phyloP scores from a whole-genome alignment of 2,113 vertebrate species.

The Pseudorhombus dupliciocellatus region DNA sequence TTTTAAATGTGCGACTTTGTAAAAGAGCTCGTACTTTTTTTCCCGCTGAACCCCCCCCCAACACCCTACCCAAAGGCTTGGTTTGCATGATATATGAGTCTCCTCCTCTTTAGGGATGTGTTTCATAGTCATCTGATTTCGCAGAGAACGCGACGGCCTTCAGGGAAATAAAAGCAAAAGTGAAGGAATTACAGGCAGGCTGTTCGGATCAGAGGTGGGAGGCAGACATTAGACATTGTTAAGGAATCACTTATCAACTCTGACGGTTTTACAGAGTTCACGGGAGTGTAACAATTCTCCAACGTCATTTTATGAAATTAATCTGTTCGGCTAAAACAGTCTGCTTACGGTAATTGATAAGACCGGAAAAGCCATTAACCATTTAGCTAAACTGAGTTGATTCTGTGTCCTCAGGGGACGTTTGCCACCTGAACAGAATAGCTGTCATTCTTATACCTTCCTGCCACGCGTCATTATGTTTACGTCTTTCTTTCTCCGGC shows the following conservation, averaged over 20 bases:
- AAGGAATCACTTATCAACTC: slow-evolving; percentile 15
- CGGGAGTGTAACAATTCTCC: not conserved
- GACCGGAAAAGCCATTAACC: too few species aligned
- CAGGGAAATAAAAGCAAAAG: slow-evolving; percentile 22
- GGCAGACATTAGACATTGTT: slow-evolving; percentile 17
- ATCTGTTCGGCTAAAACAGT: too few species aligned
- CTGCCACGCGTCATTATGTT: not conserved
- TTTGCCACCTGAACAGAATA: slow-evolving; percentile 1
- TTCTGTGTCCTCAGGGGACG: not conserved
- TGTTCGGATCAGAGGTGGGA: slow-evolving; percentile 21
- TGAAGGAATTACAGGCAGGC: slow-evolving; percentile 23
- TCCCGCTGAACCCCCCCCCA: slow-evolving; percentile 1
- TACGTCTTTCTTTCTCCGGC: not conserved
- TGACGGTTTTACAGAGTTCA: slow-evolving; percentile 22
- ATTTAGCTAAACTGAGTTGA: not conserved
- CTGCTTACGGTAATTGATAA: too few species aligned
- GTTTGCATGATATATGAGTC: slow-evolving; percentile 21
- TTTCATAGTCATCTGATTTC: slow-evolving; percentile 41
- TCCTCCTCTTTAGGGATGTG: slow-evolving; percentile 6
- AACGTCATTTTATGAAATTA: too few species aligned
- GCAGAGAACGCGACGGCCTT: slow-evolving; percentile 23
- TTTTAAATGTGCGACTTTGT: slow-evolving; percentile 11
- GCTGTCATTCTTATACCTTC: not conserved
- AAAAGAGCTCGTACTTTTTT: slow-evolving; percentile 14
- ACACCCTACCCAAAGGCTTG: slow-evolving; percentile 3